A percentile compares a stretch with the other conserved stretches of the same genome.
Evolutionary conservation across 2,113 vertebrate genomes (phyloP).

Genomic region (Corythaixoides concolor): DNA sequence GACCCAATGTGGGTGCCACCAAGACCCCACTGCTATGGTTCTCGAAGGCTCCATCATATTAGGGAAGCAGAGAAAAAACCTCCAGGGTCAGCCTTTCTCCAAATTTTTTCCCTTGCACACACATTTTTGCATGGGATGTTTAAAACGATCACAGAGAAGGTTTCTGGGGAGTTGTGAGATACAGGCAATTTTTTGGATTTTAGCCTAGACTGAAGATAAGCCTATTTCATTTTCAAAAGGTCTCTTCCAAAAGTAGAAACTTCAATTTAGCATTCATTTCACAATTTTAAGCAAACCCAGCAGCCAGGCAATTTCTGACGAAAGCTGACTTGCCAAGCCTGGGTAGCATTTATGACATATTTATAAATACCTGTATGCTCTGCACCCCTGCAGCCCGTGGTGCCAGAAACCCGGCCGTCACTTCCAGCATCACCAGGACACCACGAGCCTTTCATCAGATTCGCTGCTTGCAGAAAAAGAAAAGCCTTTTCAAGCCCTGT

Average conservation of each 20-base stretch:
- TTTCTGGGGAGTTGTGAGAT: constrained; percentile 30
- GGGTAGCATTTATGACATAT: not conserved
- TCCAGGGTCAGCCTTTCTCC: not conserved
- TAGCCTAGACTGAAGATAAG: constrained; percentile 62
- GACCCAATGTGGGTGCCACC: not conserved
- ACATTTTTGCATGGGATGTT: not conserved
- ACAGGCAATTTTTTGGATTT: constrained; percentile 55
- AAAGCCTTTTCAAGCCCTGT: not conserved
- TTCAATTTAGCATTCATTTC: constrained; percentile 58
- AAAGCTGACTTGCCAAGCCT: not conserved
- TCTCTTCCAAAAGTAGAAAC: constrained; percentile 64
- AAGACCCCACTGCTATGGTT: not conserved
- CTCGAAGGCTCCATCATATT: not conserved
- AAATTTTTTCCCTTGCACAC: not conserved
- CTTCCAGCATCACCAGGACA: not conserved
- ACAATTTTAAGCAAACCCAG: constrained; percentile 24
- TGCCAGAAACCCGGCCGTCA: not conserved
- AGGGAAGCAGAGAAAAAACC: not conserved
- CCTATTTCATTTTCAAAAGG: constrained; percentile 62
- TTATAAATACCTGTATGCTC: not conserved
- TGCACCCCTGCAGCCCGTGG: not conserved
- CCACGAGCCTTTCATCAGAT: not conserved
- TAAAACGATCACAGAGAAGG: not conserved
- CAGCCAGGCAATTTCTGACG: not conserved
- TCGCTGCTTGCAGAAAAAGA: not conserved